phyloP scores from a whole-genome alignment of 1,140 invertebrate genomes.

The Eriocheir sinensis region DNA sequence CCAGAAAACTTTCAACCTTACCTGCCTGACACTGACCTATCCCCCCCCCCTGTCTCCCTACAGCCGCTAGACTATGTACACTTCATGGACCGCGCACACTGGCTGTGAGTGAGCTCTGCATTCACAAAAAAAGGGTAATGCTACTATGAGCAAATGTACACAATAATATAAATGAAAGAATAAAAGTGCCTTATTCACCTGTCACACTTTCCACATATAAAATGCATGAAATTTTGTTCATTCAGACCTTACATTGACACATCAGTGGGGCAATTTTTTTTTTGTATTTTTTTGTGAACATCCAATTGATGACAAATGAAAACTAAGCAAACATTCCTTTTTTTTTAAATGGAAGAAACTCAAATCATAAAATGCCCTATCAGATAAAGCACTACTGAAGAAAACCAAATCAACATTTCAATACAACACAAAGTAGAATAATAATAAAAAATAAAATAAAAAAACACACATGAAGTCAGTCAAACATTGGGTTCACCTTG shows the following conservation, averaged over 20 bases:
- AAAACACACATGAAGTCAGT: constrained; percentile 62
- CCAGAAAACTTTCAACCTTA: constrained; percentile 69
- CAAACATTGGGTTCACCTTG: constrained; percentile 59
- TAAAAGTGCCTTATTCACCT: constrained; percentile 71
- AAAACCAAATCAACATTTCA: constrained; percentile 31
- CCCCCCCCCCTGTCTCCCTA: constrained; percentile 72
- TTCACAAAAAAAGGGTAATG: constrained; percentile 74
- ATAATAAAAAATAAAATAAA: constrained; percentile 39
- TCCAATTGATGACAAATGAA: constrained; percentile 45
- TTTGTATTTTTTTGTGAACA: constrained; percentile 34
- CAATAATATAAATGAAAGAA: constrained; percentile 64
- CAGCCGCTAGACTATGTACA: constrained; percentile 74
- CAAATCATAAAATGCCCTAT: constrained; percentile 71
- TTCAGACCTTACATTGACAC: constrained; percentile 57
- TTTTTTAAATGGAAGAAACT: constrained; percentile 17
- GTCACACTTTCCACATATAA: constrained; percentile 60
- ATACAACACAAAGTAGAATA: constrained; percentile 54
- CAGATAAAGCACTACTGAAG: constrained; percentile 54
- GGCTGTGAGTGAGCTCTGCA: constrained; percentile 74
- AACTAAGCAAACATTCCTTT: constrained; percentile 1
- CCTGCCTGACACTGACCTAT: constrained; percentile 73
- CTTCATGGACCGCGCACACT: constrained; percentile 74
- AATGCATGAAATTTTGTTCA: constrained; percentile 55
- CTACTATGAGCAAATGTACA: constrained; percentile 74
- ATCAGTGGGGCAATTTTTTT: constrained; percentile 49